Evolutionary conservation across 2,888 invertebrate species (phyloP).

Genomic region (Temnothorax unifasciatus): DNA sequence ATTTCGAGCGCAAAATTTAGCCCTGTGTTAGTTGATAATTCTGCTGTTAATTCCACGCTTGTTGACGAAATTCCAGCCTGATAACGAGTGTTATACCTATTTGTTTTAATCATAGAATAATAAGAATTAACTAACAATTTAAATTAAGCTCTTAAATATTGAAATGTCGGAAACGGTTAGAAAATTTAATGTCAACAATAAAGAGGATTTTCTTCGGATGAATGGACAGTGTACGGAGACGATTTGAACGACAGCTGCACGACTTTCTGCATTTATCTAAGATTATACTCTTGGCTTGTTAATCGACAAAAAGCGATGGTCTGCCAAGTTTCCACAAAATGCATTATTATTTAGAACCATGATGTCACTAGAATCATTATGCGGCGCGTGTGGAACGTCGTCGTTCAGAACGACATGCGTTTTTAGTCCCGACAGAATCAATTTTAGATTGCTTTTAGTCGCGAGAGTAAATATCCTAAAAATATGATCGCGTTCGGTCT

Average conservation of each 20-base stretch:
- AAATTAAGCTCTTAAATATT: neutral
- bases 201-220: neutral
- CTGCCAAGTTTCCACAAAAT: constrained; percentile 69
- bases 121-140: neutral
- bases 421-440: constrained; percentile 29
- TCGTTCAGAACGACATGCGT: constrained; percentile 43
- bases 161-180: neutral
- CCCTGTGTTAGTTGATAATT: constrained; percentile 17
- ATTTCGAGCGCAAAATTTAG: neutral
- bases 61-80: neutral
- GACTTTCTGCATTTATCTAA: constrained; percentile 33
- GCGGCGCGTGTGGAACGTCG: constrained; percentile 63
- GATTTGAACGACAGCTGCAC: constrained; percentile 37
- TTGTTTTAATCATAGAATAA: neutral
- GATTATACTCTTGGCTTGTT: constrained; percentile 55
- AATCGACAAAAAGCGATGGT: constrained; percentile 46
- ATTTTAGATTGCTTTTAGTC: constrained; percentile 39
- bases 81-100: neutral
- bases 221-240: neutral
- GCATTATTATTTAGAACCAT: constrained; percentile 77
- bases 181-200: constrained; percentile 5
- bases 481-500: constrained; percentile 6
- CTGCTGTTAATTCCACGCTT: neutral
- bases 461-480: constrained; percentile 23
- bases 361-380: constrained; percentile 71